phyloP scores from a whole-genome alignment of 2,797 vertebrate species.

The Acipenser oxyrinchus region DNA sequence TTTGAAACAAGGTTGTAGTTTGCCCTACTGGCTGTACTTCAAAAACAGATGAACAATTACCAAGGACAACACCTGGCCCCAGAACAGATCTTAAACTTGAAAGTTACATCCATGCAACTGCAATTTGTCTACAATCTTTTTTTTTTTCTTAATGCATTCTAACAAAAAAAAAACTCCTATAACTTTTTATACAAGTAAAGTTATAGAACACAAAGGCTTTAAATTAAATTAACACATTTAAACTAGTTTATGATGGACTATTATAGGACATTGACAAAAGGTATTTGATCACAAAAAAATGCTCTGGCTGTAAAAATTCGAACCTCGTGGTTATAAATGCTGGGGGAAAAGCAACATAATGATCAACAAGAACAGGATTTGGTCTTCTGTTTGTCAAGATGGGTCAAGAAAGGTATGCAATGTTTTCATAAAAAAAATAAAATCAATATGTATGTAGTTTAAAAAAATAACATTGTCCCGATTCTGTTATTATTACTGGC shows the following conservation, averaged over 20 bases:
- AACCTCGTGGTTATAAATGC: too few relatives aligned
- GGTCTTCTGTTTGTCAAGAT: slow-evolving; percentile 54
- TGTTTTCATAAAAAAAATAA: slow-evolving; percentile 60
- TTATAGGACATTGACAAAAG: too few relatives aligned
- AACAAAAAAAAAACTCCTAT: too few relatives aligned
- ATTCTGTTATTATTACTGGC: slow-evolving; percentile 62
- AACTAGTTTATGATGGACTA: too few relatives aligned
- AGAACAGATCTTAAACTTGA: slow-evolving; percentile 31
- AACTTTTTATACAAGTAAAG: too few relatives aligned
- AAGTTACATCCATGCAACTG: slow-evolving; percentile 11
- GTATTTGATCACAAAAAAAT: too few relatives aligned
- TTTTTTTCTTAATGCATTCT: too few relatives aligned
- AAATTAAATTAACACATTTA: too few relatives aligned
- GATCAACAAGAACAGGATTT: slow-evolving; percentile 18
- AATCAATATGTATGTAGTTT: slow-evolving; percentile 60
- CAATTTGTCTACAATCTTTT: too few relatives aligned
- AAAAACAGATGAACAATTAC: slow-evolving; percentile 57
- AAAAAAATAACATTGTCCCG: slow-evolving; percentile 58
- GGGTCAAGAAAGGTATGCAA: slow-evolving; percentile 50
- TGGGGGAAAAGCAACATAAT: slow-evolving; percentile 5
- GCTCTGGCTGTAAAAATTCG: too few relatives aligned
- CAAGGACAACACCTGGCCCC: slow-evolving; percentile 38
- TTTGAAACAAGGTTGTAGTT: slow-evolving; percentile 56
- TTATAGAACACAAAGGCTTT: too few relatives aligned
- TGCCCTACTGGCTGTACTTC: slow-evolving; percentile 55